Evolutionary conservation across 1,140 invertebrate genomes (phyloP).

Genomic region (Drosophila kurseongensis): DNA sequence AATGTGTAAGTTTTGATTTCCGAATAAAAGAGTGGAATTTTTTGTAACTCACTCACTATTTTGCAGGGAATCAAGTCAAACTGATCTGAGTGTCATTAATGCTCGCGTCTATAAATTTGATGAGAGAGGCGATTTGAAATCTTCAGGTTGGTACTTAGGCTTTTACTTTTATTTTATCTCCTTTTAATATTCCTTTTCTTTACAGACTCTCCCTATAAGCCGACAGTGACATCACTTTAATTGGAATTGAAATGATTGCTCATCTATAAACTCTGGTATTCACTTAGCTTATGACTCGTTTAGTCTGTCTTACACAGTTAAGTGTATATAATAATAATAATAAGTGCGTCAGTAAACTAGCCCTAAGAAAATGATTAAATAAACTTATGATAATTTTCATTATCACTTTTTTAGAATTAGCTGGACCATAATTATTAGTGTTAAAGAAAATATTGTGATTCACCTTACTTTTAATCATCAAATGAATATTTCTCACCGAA

Average conservation of each 20-base stretch:
- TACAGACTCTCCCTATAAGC: conserved; percentile 64
- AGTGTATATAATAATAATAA: conserved; percentile 7
- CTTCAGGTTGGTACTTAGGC: conserved; percentile 31
- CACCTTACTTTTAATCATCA: not conserved
- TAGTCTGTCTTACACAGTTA: conserved; percentile 3
- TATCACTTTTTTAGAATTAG: too few relatives aligned
- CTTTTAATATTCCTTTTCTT: not conserved
- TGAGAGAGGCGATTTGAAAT: conserved; percentile 69
- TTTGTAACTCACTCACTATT: not conserved
- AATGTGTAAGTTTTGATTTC: conserved; percentile 66
- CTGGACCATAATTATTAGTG: not conserved
- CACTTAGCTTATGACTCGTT: conserved; percentile 21
- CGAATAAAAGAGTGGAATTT: not conserved
- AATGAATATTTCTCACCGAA: too few relatives aligned
- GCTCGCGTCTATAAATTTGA: conserved; percentile 74
- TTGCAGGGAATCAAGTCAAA: conserved; percentile 65
- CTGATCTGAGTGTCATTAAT: conserved; percentile 70
- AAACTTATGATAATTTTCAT: conserved; percentile 7
- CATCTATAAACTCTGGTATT: conserved; percentile 16
- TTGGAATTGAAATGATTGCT: conserved; percentile 10
- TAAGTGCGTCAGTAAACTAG: conserved; percentile 7
- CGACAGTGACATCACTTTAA: conserved; percentile 71
- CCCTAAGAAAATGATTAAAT: conserved; percentile 16
- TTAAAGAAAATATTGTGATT: not conserved
- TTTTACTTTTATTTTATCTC: not conserved